Evolutionary conservation across 2,797 vertebrate species (phyloP), one percentile per base, ranked within the genome.

Genomic region (Aselliscus stoliczkanus): DNA sequence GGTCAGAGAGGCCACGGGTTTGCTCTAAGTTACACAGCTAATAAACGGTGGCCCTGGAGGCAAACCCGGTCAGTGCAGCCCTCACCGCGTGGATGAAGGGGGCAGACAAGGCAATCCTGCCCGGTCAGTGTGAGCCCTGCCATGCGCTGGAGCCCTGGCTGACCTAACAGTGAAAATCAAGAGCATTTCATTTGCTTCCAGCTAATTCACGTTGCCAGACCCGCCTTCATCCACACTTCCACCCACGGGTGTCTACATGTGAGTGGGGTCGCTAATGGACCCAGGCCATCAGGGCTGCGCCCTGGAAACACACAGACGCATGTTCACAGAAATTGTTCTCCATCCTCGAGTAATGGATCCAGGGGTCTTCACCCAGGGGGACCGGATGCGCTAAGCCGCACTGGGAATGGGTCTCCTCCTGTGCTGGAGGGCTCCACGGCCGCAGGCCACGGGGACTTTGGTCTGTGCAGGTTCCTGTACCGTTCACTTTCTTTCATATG

Each of bases 111-210:
- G 4, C 5, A 34, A 29, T 2, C 4, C 69, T 39, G 23, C 11
- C 17, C 25, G 8, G 1, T 21, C 25, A 8, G 0, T 3, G 7
- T 37, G 37, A 11, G 17, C 17, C 37, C 29, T 31, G 25, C 44
- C 44, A 21, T 3, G 0, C 1, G 0, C 11, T 25, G 7, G 72
- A 23, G 25, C 29, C 25, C 10, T 0, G 17, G 2, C 58, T 54
- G 37, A 37, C 42, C 23, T 54, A 14, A 14, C 79, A 15, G 3
- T 5, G 23, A 80, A 14, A 50, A 20, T 15, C 42, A 31, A 91
- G 23, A 31, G 86, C 2, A 12, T 31, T 58, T 72, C 44, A 1
- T 2, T 7, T 23, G n/a, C 37, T 34, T 70, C 18, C n/a, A 42
- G 23, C 90, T 37, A 14, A 25, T 23, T 52, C 27, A 6, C 58